Base-by-base conservation (phyloP, 2,113 vertebrate species). In the Malurus melanocephalus region DNA sequence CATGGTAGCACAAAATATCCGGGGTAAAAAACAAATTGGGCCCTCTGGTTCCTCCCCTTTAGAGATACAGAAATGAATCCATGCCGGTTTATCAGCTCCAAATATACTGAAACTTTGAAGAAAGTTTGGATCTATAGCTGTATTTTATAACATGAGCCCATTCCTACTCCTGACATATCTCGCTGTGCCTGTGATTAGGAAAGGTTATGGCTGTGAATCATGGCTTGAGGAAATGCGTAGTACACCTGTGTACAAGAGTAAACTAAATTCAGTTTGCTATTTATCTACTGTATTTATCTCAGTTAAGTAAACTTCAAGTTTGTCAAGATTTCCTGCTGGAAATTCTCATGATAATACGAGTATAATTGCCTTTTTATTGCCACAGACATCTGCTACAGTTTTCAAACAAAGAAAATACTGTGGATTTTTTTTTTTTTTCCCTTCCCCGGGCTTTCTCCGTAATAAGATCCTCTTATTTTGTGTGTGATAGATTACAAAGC, bases 341-440 rank as follows among this genome's bases (percentile, higher is more conserved):
- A 96, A 95, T 84, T 92, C 95, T 96, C 95, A 93, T 89, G 91
- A 88, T 95, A 95, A 95, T 95, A 94, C 43, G 7, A 96, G 79
- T 96, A 95, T 96, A 96, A 96, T 96, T 96, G 94, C 94, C 93
- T 96, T 95, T 96, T 96, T 96, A 96, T 96, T 96, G 95, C 95
- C 85, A 91, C 84, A 96, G 96, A 96, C 96, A 96, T 96, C 96
- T 96, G 96, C 94, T 95, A 96, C 95, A 90, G 91, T 95, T 96
- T 96, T 93, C 86, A 91, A 94, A 94, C 89, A 94, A 95, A 96
- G 88, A 95, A 94, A 92, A 91, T 91, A 56, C 66, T 81, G 48
- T 19, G 45, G 33, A 6, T 1, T 16, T 80, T 26, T 49, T 40
- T 26, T 49, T 40, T 76, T 28, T 66, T 12, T 2, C 2, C 6